Evolutionary conservation across 64 coral and sea anemone species (phyloP).

Genomic region (Cladopsammia gracilis): DNA sequence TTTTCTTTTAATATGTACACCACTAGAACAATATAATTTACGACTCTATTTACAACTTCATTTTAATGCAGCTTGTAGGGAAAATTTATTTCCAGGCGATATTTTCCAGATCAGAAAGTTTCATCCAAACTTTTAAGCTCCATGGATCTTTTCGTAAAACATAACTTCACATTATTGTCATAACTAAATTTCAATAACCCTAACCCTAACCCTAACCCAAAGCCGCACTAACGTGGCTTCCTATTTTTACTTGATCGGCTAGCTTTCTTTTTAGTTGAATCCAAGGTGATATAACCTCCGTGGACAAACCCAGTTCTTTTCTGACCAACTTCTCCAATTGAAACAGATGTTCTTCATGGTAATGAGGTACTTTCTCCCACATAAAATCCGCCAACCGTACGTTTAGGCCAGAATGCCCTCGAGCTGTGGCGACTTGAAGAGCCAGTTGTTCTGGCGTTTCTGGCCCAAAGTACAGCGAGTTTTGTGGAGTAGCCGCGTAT

Average conservation of each 20-base stretch:
- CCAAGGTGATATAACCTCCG: constrained; percentile 59
- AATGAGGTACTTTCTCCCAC: constrained; percentile 81
- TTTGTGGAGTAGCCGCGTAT: constrained; percentile 72
- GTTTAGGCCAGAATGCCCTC: constrained; percentile 71
- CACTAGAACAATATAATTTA: too few species aligned
- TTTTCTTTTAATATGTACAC: too few species aligned
- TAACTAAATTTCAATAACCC: neutral
- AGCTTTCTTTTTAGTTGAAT: neutral
- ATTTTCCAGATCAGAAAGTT: neutral
- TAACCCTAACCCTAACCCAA: too few species aligned
- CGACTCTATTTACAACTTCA: too few species aligned
- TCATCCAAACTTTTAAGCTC: neutral
- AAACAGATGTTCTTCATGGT: constrained; percentile 83
- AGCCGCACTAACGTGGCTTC: neutral
- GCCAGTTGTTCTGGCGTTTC: constrained; percentile 67
- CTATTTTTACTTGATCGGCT: neutral
- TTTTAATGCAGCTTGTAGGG: too few species aligned
- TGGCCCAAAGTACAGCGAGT: constrained; percentile 70
- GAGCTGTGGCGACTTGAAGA: constrained; percentile 58
- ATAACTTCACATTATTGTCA: too few species aligned
- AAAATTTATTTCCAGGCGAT: neutral
- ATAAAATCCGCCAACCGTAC: constrained; percentile 92
- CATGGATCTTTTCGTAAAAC: neutral
- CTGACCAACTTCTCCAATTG: constrained; percentile 75
- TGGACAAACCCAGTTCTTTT: constrained; percentile 69